phyloP scores from a whole-genome alignment of 2,888 invertebrate genomes.

The Caenorhabditis sp. region DNA sequence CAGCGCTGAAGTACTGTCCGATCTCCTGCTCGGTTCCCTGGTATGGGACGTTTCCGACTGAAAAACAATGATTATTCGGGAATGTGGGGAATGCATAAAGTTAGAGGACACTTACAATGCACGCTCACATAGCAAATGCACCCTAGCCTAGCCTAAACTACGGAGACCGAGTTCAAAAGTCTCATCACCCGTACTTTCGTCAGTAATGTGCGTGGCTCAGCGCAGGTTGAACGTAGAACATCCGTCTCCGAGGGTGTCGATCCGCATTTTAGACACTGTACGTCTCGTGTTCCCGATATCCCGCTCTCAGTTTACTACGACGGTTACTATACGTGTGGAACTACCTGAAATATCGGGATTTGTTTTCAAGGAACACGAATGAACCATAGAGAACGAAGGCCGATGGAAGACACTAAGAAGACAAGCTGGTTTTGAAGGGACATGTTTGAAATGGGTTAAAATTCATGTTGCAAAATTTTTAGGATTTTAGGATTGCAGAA shows the following conservation, averaged over 20 bases:
- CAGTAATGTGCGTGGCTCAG: neutral
- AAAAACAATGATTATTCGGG: slow-evolving; percentile 79
- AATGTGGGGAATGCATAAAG: neutral
- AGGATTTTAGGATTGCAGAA: too few species aligned
- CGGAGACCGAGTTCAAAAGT: slow-evolving; percentile 31
- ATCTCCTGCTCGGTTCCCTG: slow-evolving; percentile 74
- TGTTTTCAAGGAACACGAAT: slow-evolving; percentile 59
- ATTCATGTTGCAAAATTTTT: too few species aligned
- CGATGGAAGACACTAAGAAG: slow-evolving; percentile 36
- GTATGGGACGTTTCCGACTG: slow-evolving; percentile 78
- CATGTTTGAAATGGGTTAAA: neutral
- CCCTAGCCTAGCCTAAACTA: slow-evolving; percentile 55
- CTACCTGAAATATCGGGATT: slow-evolving; percentile 61
- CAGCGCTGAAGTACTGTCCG: slow-evolving; percentile 73
- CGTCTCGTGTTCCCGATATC: neutral
- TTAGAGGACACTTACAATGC: slow-evolving; percentile 47
- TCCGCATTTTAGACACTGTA: slow-evolving; percentile 13
- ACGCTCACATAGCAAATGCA: slow-evolving; percentile 52
- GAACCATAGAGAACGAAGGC: slow-evolving; percentile 63
- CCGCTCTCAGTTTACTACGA: slow-evolving; percentile 10
- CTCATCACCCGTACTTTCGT: slow-evolving; percentile 47
- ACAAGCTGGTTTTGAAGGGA: slow-evolving; percentile 1
- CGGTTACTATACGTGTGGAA: slow-evolving; percentile 15
- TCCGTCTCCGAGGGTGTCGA: slow-evolving; percentile 15
- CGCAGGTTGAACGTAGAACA: slow-evolving; percentile 4